These are phyloP conservation scores for Amphipyra tragopoginis DNA, from an alignment of 2,888 invertebrate genomes.

Conservation along the genomic window DNA sequence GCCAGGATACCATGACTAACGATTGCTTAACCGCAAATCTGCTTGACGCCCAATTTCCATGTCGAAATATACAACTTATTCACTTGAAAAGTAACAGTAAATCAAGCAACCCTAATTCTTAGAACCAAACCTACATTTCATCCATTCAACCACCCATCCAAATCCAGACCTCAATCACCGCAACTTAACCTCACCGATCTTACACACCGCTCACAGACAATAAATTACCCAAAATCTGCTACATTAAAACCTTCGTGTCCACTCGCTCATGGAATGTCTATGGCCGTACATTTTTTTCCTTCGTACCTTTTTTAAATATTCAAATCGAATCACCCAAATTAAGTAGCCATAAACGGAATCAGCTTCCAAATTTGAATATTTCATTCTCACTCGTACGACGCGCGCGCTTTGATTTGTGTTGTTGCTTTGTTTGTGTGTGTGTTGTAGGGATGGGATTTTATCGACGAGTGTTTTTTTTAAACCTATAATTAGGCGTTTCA, in stretches of 20 bases:
- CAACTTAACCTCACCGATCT: slow-evolving; percentile 55
- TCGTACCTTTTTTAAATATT: slow-evolving; percentile 85
- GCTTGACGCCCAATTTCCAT: slow-evolving; percentile 7
- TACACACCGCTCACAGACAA: slow-evolving; percentile 54
- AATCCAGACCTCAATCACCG: slow-evolving; percentile 46
- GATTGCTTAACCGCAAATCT: slow-evolving; percentile 14
- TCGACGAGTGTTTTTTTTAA: slow-evolving; percentile 30
- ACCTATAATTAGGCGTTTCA: no score
- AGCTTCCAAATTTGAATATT: slow-evolving; percentile 90
- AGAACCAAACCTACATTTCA: slow-evolving; percentile 44
- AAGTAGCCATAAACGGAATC: slow-evolving; percentile 90
- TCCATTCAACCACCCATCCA: slow-evolving; percentile 46
- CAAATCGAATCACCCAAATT: slow-evolving; percentile 90
- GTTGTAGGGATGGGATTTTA: slow-evolving; percentile 63
- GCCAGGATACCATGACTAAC: slow-evolving; percentile 11
- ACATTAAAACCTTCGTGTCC: slow-evolving; percentile 63
- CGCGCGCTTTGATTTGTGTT: slow-evolving; percentile 85
- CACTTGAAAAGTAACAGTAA: slow-evolving; percentile 14
- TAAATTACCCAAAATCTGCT: slow-evolving; percentile 62
- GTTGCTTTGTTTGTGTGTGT: slow-evolving; percentile 70
- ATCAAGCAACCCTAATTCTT: slow-evolving; percentile 36
- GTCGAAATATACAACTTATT: slow-evolving; percentile 26
- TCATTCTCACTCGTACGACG: slow-evolving; percentile 83
- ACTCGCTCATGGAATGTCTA: slow-evolving; percentile 80
- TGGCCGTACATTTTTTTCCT: slow-evolving; percentile 76